Base-by-base conservation (phyloP, 2,113 vertebrate genomes). In the Addax nasomaculatus region DNA sequence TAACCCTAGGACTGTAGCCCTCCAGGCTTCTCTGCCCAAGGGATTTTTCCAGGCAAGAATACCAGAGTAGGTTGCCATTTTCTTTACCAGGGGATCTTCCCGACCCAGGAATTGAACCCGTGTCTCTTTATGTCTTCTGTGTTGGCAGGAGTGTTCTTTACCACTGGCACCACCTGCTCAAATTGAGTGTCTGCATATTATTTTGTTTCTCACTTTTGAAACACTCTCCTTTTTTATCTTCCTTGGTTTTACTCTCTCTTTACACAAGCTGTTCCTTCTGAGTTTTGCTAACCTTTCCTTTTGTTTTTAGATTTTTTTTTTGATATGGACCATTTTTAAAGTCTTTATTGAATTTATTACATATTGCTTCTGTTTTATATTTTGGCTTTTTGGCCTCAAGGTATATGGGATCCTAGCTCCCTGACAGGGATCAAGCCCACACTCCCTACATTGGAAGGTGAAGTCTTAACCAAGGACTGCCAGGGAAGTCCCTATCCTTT, bases 61-160 rank as follows among this genome's bases (percentile, higher is more conserved):
- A 36, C n/a, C n/a, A 0, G 64, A 70, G 64, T 70, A 21, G n/a
- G n/a, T 23, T 23, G 64, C 64, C n/a, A 70, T 70, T 70, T 70
- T 19, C 64, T 70, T 70, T 5, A 2, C 64, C n/a, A 70, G 64
- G 64, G 19, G n/a, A 23, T 70, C 64, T 70, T 70, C n/a, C 19
- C 0, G 1, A 12, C 9, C n/a, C n/a, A 70, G 64, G n/a, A 19
- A 36, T 36, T 11, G 9, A 70, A 70, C n/a, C n/a, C 2, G 1
- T 12, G n/a, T 70, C n/a, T 23, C 64, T 70, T 70, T 14, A 21
- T 62, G 33, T 30, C n/a, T 36, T 36, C n/a, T 70, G n/a, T 19
- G 1, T 21, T 36, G 64, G 64, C 64, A 21, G n/a, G 64, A 21
- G 3, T 36, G 9, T 70, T 70, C 17, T 70, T 70, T 36, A 36